These are phyloP conservation scores for Meloidogyne exigua DNA, from an alignment of 1,140 invertebrate genomes.

Conservation along the genomic window DNA sequence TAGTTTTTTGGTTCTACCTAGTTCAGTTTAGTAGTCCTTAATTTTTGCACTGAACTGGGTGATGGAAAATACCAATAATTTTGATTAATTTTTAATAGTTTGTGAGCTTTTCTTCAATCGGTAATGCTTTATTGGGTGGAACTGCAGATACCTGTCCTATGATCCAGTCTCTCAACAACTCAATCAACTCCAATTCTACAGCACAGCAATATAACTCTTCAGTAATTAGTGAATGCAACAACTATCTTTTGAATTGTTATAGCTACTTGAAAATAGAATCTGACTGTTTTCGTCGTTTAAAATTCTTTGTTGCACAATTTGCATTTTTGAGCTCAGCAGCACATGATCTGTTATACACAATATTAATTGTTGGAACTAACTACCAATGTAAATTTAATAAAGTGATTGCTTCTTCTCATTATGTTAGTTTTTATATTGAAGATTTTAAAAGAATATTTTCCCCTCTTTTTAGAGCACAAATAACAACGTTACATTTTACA, in stretches of 20 bases:
- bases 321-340: neutral
- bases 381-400: neutral
- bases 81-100: too few relatives aligned
- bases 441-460: neutral
- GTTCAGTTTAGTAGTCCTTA: too few relatives aligned
- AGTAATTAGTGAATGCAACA: neutral
- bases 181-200: neutral
- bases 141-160: neutral
- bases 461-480: neutral
- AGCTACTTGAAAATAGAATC: neutral
- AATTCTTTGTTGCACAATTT: neutral
- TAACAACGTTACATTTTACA: neutral
- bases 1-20: too few relatives aligned
- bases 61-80: too few relatives aligned
- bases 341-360: neutral
- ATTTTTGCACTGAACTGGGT: too few relatives aligned
- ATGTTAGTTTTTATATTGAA: neutral
- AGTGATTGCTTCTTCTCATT: neutral
- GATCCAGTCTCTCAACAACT: neutral
- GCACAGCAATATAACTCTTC: neutral
- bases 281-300: neutral
- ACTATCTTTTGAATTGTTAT: neutral
- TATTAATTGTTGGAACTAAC: neutral
- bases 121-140: neutral
- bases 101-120: neutral